Evolutionary conservation across 2,113 vertebrate species (phyloP).

Genomic region (Bubo bubo): DNA sequence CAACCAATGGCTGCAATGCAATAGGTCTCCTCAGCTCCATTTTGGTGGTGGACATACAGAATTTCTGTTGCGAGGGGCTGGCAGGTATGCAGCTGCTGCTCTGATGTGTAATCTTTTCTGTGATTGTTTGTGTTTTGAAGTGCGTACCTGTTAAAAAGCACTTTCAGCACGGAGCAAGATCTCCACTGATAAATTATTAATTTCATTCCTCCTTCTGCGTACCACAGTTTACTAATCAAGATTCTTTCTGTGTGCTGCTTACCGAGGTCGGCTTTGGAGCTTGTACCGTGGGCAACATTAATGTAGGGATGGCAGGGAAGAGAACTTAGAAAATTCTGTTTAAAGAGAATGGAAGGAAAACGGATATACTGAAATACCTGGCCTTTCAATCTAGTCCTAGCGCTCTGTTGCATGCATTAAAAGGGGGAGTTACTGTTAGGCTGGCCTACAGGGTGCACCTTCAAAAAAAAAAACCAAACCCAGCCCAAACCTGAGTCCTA

Average conservation of each 20-base stretch:
- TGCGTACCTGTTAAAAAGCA: background rate
- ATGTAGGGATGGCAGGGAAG: background rate
- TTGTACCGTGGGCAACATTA: background rate
- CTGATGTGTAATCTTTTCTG: background rate
- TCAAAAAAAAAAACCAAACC: too few relatives aligned
- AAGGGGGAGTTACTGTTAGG: background rate
- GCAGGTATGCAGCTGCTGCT: background rate
- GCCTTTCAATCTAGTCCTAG: background rate
- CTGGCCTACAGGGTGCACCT: background rate
- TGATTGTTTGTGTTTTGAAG: background rate
- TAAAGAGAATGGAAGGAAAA: background rate
- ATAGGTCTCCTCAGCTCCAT: background rate
- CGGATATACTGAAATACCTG: background rate
- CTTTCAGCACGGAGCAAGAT: background rate
- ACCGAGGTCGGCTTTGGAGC: fast-evolving
- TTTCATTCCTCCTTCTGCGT: background rate
- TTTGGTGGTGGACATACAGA: background rate
- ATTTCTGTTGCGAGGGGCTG: background rate
- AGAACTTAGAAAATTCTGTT: background rate
- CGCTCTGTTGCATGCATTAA: background rate
- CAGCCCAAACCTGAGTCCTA: background rate
- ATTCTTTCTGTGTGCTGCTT: background rate
- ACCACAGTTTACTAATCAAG: background rate
- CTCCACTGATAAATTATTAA: background rate
- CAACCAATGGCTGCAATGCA: background rate